These are phyloP conservation scores for Acanthis flammea DNA, from an alignment of 2,797 vertebrate species.

Conservation along the genomic window DNA sequence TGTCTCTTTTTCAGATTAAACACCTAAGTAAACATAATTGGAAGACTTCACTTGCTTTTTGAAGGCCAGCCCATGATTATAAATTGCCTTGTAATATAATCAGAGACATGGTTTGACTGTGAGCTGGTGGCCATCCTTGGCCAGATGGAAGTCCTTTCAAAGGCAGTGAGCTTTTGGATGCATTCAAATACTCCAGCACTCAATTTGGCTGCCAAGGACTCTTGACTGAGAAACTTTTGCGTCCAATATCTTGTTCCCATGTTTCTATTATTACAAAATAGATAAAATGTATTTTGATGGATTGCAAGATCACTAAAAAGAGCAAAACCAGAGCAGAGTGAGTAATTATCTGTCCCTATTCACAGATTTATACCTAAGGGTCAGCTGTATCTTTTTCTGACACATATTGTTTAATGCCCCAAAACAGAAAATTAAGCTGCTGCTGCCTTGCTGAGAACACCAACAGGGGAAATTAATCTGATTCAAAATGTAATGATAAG, in stretches of 20 bases:
- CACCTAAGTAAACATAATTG: neutral
- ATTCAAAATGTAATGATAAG: neutral
- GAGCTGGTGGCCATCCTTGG: neutral
- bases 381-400: neutral
- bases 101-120: neutral
- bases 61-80: neutral
- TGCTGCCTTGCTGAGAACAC: neutral
- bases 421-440: neutral
- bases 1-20: neutral
- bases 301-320: neutral
- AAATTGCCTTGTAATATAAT: neutral
- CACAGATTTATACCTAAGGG: neutral
- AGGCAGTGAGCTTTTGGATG: neutral
- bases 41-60: neutral
- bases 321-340: neutral
- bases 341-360: neutral
- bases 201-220: neutral
- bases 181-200: neutral
- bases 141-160: neutral
- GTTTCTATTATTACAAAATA: neutral
- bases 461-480: neutral
- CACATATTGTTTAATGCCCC: neutral
- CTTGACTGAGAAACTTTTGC: neutral
- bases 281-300: neutral
- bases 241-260: accelerated